These are phyloP conservation scores for Ophion obscuratus DNA, from an alignment of 2,888 invertebrate species.

Conservation along the genomic window DNA sequence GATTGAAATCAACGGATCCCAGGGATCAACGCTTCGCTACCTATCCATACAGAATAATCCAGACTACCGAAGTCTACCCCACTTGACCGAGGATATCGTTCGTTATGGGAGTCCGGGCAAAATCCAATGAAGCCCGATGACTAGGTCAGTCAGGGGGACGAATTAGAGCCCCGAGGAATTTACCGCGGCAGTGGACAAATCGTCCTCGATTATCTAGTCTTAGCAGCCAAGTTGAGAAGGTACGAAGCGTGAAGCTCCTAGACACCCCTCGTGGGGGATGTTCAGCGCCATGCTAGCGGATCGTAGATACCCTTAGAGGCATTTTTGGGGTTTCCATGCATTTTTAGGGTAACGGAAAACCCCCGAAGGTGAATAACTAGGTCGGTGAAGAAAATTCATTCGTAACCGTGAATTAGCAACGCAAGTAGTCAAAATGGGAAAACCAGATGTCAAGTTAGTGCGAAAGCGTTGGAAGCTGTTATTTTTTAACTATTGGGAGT, in stretches of 20 bases:
- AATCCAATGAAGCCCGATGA: background rate
- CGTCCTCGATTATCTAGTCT: background rate
- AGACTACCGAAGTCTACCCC: constrained; percentile 30
- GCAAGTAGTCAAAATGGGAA: too few relatives aligned
- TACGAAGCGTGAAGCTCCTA: too few relatives aligned
- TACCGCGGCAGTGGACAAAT: background rate
- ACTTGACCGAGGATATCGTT: constrained; percentile 6
- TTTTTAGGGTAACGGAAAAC: background rate
- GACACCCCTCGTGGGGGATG: background rate
- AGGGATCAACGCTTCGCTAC: constrained; percentile 73
- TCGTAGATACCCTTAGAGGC: background rate
- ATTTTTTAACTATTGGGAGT: background rate
- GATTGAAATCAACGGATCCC: constrained; percentile 76
- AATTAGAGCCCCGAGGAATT: background rate
- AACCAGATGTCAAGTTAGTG: too few relatives aligned
- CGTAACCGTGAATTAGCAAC: too few relatives aligned
- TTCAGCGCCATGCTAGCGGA: background rate
- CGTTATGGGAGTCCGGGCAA: background rate
- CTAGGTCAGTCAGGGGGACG: background rate
- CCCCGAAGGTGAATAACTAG: background rate
- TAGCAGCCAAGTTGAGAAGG: background rate
- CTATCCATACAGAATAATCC: constrained; percentile 41
- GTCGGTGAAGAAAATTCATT: background rate
- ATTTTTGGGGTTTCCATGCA: background rate
- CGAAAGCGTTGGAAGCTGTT: background rate